Percentiles rank a stretch among this genome's conserved stretches.
phyloP scores from a whole-genome alignment of 1,140 invertebrate species.

The Megathymus violae region DNA sequence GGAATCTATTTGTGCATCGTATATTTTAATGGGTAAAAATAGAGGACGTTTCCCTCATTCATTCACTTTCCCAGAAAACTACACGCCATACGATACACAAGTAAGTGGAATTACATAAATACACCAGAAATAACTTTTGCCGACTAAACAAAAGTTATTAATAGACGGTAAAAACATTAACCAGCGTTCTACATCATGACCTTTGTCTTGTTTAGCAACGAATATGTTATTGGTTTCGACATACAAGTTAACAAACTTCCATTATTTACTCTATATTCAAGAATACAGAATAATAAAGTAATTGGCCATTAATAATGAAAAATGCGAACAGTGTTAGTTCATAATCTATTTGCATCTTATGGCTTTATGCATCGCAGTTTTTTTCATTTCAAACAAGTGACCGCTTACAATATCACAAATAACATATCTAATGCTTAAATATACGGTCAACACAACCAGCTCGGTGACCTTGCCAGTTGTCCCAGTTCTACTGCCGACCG shows the following conservation, averaged over 20 bases:
- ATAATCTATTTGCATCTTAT: not conserved
- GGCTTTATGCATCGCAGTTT: too few species aligned
- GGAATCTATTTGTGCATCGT: not conserved
- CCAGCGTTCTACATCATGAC: conserved; percentile 56
- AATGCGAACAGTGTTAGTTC: conserved; percentile 26
- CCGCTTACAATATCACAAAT: too few species aligned
- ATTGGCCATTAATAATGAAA: conserved; percentile 26
- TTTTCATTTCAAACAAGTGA: too few species aligned
- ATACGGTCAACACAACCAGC: too few species aligned
- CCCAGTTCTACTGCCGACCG: too few species aligned
- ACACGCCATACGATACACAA: conserved; percentile 33
- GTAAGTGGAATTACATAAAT: conserved; percentile 28
- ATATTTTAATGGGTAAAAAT: conserved; percentile 10
- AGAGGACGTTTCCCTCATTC: conserved; percentile 33
- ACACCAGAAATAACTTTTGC: conserved; percentile 52
- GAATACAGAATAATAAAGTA: conserved; percentile 33
- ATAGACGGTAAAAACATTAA: conserved; percentile 61
- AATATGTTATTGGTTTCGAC: conserved; percentile 53
- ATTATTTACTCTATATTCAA: conserved; percentile 26
- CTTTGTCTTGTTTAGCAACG: conserved; percentile 50
- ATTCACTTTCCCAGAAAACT: conserved; percentile 43
- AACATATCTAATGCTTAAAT: too few species aligned
- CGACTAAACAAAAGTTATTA: conserved; percentile 69
- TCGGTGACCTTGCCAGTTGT: too few species aligned
- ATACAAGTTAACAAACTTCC: conserved; percentile 49